Percentiles rank a stretch among this genome's conserved stretches.
Conservation (phyloP, 2,113 vertebrate genomes). For the Chionis minor region DNA sequence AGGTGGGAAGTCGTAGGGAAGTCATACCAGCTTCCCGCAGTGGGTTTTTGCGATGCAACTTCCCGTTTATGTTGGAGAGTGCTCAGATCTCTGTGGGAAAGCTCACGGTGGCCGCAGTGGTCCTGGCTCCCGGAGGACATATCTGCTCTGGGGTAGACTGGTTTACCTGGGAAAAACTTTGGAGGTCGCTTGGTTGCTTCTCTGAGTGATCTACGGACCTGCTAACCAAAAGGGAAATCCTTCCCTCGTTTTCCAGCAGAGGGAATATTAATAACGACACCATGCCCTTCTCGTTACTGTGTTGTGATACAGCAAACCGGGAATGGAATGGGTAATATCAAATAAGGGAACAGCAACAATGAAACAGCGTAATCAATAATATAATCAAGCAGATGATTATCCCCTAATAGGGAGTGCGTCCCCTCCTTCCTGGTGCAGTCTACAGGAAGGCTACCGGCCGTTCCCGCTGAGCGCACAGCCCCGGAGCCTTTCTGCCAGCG, state of each 20-base stretch:
- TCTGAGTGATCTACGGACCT: not conserved
- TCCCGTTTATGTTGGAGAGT: not conserved
- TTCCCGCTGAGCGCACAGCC: not conserved
- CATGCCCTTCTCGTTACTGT: rapidly evolving
- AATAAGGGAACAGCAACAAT: not conserved
- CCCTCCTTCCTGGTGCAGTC: not conserved
- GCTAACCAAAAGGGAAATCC: not conserved
- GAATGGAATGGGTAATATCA: not conserved
- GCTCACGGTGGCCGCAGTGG: rapidly evolving
- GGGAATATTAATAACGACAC: not conserved
- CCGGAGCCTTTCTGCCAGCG: not conserved
- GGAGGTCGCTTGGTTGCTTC: not conserved
- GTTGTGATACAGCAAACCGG: not conserved
- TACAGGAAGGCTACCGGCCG: not conserved
- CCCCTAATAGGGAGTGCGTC: not conserved
- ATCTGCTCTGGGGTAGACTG: not conserved
- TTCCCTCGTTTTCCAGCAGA: not conserved
- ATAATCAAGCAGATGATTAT: not conserved
- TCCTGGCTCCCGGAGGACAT: not conserved
- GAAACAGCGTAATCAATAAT: not conserved
- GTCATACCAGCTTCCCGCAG: rapidly evolving
- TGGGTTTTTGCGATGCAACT: not conserved
- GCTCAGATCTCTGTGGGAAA: not conserved
- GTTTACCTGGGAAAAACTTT: not conserved
- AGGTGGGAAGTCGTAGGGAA: not conserved